Base-by-base conservation (phyloP, 2,113 vertebrate species). In the Sardina pilchardus region DNA sequence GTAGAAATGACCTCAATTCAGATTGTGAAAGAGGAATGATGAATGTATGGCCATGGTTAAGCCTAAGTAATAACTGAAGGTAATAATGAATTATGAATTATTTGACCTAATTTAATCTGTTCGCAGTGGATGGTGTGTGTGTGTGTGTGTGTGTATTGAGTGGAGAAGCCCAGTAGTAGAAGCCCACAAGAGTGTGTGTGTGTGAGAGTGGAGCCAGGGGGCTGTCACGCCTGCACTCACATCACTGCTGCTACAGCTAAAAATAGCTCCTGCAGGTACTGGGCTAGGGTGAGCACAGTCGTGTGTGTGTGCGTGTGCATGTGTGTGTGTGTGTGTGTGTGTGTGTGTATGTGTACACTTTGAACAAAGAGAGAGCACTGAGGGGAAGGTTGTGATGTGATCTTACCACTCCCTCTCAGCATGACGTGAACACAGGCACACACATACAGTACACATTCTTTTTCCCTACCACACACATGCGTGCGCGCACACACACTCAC, bases 241-340 rank as follows among this genome's bases (percentile, higher is more conserved):
- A 34, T 78, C 71, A 78, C 71, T 34, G 30, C 30, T 39, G 71
- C 21, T 21, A 14, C 39, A 42, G 39, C 26, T 78, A 78, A 78
- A 78, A 78, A 78, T 78, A 78, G 71, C 71, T 78, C 30, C 34
- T 78, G 71, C 71, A 78, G 71, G 71, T 78, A 78, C 30, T 34
- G 34, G 71, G 71, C 30, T 78, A 34, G 14, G 26, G 14, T 17
- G 71, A 78, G 71, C 36, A 34, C 71, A 39, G 71, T 17, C 14
- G 12, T 36, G 30, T 45, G 67, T 30, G 30, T 75, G 67, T 17
- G 14, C 36, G 67, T 75, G 10, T 14, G 30, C 16, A 26, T 26
- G 63, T 78, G 26, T 78, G 71, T 78, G 71, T 78, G 30, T 78
- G 26, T 78, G 30, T 78, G 30, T 78, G 24, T 63, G 59, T 63